phyloP scores from a whole-genome alignment of 92 coral and sea anemone genomes.

The Epizoanthus illoricatus region DNA sequence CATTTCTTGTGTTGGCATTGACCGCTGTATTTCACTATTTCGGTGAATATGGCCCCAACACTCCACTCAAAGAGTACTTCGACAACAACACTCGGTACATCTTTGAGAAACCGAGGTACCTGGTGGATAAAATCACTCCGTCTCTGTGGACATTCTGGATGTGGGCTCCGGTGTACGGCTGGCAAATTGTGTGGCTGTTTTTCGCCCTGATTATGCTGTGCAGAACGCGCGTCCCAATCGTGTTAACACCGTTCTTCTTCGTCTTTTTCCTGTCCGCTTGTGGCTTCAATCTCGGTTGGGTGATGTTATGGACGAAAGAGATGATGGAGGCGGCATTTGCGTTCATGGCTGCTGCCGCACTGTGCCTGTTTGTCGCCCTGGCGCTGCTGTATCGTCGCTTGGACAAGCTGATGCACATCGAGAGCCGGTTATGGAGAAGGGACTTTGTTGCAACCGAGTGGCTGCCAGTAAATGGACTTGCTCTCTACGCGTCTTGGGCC shows the following conservation, averaged over 20 bases:
- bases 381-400: constrained; percentile 72
- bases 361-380: constrained; percentile 60
- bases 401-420: constrained; percentile 47
- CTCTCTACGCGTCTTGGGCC: constrained; percentile 84
- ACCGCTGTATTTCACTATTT: constrained; percentile 82
- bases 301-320: constrained; percentile 72
- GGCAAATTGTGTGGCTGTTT: constrained; percentile 82
- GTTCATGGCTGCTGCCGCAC: constrained; percentile 59
- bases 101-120: constrained; percentile 57
- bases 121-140: constrained; percentile 66
- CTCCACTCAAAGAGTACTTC: constrained; percentile 61
- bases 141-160: constrained; percentile 85
- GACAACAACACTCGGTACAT: constrained; percentile 64
- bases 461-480: constrained; percentile 79
- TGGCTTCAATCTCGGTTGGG: constrained; percentile 85
- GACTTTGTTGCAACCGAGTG: constrained; percentile 73
- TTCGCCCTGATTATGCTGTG: constrained; percentile 72
- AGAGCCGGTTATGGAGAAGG: constrained; percentile 65
- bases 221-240: constrained; percentile 70
- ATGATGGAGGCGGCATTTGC: constrained; percentile 70
- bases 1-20: constrained; percentile 69
- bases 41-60: constrained; percentile 72
- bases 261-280: constrained; percentile 70
- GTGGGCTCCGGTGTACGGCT: constrained; percentile 83
- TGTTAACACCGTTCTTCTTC: constrained; percentile 73